A percentile compares a stretch with the other conserved stretches of the same genome.
These are phyloP conservation scores for Anser brachyrhynchus DNA, from an alignment of 2,113 vertebrate species.

Conservation along the genomic window DNA sequence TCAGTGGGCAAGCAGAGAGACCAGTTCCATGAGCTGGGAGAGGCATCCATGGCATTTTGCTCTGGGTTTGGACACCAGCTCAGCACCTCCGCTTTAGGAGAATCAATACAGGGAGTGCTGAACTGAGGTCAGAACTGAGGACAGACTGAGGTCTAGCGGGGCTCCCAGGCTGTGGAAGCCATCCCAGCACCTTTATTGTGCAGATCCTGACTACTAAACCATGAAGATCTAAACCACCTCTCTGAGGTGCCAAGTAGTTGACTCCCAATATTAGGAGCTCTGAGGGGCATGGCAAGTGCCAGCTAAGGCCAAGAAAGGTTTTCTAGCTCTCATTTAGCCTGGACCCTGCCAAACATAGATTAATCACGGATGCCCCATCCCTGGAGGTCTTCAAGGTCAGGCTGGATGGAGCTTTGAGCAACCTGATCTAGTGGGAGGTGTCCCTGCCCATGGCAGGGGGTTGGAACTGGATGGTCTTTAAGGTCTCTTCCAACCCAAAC, in stretches of 20 bases:
- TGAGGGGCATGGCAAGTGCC: fast-evolving
- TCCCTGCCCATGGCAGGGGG: no score
- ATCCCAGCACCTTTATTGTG: background rate
- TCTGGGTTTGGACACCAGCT: background rate
- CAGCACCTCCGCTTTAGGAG: background rate
- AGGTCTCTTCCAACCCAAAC: no score
- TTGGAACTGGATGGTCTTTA: no score
- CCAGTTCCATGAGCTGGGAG: background rate
- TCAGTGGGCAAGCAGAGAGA: background rate
- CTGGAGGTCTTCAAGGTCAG: no score
- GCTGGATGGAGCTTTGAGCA: no score
- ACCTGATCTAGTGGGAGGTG: no score
- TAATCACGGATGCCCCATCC: no score
- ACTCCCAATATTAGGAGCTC: background rate
- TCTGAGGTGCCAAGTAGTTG: background rate
- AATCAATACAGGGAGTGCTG: background rate
- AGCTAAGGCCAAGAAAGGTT: background rate
- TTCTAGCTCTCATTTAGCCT: background rate
- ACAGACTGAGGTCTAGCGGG: background rate
- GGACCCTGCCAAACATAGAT: background rate
- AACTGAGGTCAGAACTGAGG: background rate
- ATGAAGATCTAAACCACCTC: background rate
- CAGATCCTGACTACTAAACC: background rate
- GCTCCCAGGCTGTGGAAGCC: background rate
- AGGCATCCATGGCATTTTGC: background rate